Evolutionary conservation across 2,113 vertebrate species (phyloP).

Genomic region (Cyanocitta stelleri): DNA sequence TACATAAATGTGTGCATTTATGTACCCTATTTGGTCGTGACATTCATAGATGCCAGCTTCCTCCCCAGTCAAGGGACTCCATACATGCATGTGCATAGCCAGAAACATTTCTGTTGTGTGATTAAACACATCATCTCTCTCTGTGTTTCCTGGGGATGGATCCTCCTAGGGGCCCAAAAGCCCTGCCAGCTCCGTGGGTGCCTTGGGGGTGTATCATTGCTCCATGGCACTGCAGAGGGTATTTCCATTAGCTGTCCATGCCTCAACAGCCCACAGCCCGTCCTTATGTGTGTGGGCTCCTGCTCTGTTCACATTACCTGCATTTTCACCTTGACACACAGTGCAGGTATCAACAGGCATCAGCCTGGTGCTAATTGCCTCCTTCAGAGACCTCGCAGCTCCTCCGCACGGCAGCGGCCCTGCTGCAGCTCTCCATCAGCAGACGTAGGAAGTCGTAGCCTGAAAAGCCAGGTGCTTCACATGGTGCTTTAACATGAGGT

Average conservation of each 20-base stretch:
- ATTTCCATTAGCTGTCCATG: neutral
- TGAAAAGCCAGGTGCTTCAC: neutral
- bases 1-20: neutral
- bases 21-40: neutral
- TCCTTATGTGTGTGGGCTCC: neutral
- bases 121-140: neutral
- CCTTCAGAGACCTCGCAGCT: neutral
- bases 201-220: rapidly evolving
- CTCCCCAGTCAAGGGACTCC: neutral
- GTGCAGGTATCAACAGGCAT: neutral
- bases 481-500: neutral
- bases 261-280: neutral
- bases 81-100: rapidly evolving
- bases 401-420: rapidly evolving
- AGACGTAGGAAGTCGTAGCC: rapidly evolving
- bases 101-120: neutral
- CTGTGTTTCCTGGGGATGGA: neutral
- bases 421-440: neutral
- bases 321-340: neutral
- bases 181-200: neutral
- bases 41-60: neutral
- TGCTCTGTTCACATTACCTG: neutral
- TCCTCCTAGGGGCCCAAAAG: neutral
- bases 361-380: neutral
- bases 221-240: neutral